Base-by-base conservation (phyloP, 2,113 vertebrate species). In the Colaptes auratus region DNA sequence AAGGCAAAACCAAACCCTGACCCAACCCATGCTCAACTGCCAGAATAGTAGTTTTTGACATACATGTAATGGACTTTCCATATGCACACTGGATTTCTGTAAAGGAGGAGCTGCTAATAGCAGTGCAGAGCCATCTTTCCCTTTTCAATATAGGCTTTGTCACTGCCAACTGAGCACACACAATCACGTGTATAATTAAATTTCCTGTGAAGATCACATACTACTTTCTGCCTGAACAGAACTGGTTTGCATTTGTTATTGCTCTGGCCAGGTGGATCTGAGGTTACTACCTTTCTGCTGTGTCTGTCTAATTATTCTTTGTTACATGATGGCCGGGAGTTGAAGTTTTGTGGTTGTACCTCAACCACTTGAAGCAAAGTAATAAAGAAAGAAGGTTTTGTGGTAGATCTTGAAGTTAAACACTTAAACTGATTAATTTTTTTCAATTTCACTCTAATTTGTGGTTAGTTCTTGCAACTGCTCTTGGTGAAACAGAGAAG, bases 141-240 rank as follows among this genome's bases (percentile, higher is more conserved):
- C 82, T 84, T 73, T 77, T 92, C 92, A 72, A 21, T 78, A 9
- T 31, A 1, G 5, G 77, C 90, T 95, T 88, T 92, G 86, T 97
- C 73, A 73, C 61, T 20, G 75, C 58, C 67, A 63, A 63, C 82
- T 8, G 53, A 88, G 88, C 76, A 50, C 28, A 52, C 50, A 52
- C 50, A 30, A 36, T 27, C 69, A 65, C 24, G 9, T 0, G 3
- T 39, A 10, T 89, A 95, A 95, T 95, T 93, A 58, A 69, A 92
- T 95, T 92, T 94, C 82, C 91, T 88, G 31, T 16, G 79, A 95
- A 93, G 91, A 67, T 44, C 61, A 17, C 64, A 8, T 60, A 80
- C 53, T 66, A 58, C 31, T 52, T 55, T 31, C 60, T 88, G 35
- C 76, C 82, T 52, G 69, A 82, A 31, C 75, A 90, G 71, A 93